Evolutionary conservation across 1,140 invertebrate species (phyloP).

Genomic region (Aphelenchoides besseyi): DNA sequence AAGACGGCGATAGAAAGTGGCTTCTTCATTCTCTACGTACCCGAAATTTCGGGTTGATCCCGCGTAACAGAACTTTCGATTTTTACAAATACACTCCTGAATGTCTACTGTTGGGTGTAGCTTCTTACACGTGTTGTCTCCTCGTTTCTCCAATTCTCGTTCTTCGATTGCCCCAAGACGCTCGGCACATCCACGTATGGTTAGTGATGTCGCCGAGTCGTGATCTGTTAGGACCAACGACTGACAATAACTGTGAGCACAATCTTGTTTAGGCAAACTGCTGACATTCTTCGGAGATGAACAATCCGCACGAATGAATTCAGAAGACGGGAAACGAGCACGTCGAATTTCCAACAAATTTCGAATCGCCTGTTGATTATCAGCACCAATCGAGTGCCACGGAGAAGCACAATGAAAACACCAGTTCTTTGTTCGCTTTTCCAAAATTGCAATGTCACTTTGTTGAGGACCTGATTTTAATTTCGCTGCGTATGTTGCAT

Average conservation of each 20-base stretch:
- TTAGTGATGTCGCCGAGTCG: constrained; percentile 44
- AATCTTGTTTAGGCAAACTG: constrained; percentile 35
- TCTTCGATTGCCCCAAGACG: constrained; percentile 51
- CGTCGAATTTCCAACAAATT: constrained; percentile 45
- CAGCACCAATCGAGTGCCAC: constrained; percentile 22
- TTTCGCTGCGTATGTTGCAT: background rate
- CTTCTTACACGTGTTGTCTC: constrained; percentile 44
- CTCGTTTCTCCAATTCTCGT: constrained; percentile 28
- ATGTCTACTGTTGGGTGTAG: constrained; percentile 52
- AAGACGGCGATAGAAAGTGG: constrained; percentile 14
- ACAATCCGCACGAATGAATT: constrained; percentile 37
- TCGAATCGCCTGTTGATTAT: constrained; percentile 24
- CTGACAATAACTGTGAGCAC: constrained; percentile 46
- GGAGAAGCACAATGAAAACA: constrained; percentile 39
- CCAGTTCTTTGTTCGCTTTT: constrained; percentile 28
- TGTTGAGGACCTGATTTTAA: background rate
- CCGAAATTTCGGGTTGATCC: constrained; percentile 29
- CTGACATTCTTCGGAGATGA: constrained; percentile 35
- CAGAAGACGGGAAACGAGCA: constrained; percentile 30
- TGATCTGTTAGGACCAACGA: constrained; percentile 52
- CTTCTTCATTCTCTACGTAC: constrained; percentile 28
- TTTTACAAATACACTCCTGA: constrained; percentile 54
- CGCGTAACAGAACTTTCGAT: constrained; percentile 50
- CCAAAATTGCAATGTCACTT: constrained; percentile 1
- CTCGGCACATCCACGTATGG: constrained; percentile 53